These are phyloP conservation scores for Cyanistes caeruleus DNA, from an alignment of 2,113 vertebrate species.

Conservation along the genomic window DNA sequence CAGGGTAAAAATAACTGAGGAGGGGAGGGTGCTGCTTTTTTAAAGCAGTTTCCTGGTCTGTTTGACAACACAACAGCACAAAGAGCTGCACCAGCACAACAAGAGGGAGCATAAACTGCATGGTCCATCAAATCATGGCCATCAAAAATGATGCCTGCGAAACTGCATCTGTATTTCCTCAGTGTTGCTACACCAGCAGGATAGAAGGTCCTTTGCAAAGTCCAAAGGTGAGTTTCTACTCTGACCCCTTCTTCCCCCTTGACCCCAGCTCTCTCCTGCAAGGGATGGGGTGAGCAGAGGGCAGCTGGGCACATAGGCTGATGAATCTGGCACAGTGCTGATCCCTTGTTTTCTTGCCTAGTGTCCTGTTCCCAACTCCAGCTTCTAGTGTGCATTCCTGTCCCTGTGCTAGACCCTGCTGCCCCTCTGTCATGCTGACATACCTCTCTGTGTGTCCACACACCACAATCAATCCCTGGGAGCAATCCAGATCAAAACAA, in stretches of 20 bases:
- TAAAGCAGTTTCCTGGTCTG: neutral
- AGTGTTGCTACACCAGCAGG: neutral
- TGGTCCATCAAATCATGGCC: neutral
- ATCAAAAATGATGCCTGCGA: neutral
- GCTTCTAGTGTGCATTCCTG: neutral
- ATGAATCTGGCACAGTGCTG: neutral
- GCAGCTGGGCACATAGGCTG: neutral
- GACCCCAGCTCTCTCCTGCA: neutral
- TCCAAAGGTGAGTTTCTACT: neutral
- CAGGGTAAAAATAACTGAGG: slow-evolving; percentile 27
- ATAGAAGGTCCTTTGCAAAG: neutral
- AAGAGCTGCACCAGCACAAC: slow-evolving; percentile 1
- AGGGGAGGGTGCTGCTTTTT: neutral
- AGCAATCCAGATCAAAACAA: neutral
- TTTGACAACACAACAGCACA: neutral
- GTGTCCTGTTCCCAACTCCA: neutral
- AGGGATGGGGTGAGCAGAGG: neutral
- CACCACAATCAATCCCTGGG: neutral
- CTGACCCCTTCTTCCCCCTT: neutral
- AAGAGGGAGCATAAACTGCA: neutral
- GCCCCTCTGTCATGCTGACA: neutral
- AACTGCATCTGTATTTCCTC: neutral
- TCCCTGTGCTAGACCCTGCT: neutral
- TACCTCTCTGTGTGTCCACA: neutral
- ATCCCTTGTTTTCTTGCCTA: neutral